A percentile compares a stretch with the other conserved stretches of the same genome.
These are phyloP conservation scores for Philotrypesis tridentata DNA, from an alignment of 1,140 invertebrate genomes.

Conservation along the genomic window DNA sequence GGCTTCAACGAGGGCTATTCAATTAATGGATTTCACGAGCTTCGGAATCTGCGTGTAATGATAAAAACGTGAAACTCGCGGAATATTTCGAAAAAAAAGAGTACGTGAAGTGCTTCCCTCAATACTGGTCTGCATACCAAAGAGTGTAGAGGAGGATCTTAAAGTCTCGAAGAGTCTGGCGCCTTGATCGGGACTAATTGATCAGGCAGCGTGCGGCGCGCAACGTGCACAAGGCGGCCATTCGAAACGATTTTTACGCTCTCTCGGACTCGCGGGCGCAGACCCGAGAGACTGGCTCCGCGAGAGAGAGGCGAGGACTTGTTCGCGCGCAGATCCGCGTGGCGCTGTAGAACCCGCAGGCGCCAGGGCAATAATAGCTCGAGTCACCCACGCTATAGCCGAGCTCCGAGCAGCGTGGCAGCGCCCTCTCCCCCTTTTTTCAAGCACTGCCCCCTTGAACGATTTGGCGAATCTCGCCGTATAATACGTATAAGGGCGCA, in stretches of 20 bases:
- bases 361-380: constrained; percentile 67
- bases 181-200: not conserved
- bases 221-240: not conserved
- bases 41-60: too few species aligned
- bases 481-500: not conserved
- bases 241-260: constrained; percentile 20
- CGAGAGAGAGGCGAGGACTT: constrained; percentile 46
- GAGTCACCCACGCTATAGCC: constrained; percentile 61
- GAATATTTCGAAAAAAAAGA: too few species aligned
- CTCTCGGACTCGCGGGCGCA: not conserved
- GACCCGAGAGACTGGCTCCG: not conserved
- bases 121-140: too few species aligned
- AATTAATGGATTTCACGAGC: too few species aligned
- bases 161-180: too few species aligned
- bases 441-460: not conserved
- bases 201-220: too few species aligned
- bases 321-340: constrained; percentile 40
- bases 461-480: not conserved
- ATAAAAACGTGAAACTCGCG: too few species aligned
- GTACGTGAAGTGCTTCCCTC: too few species aligned
- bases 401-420: constrained; percentile 36
- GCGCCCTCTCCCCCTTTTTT: not conserved
- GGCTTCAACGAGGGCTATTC: too few species aligned
- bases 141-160: too few species aligned
- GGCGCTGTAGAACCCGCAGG: too few species aligned